A percentile compares a stretch with the other conserved stretches of the same genome.
Conservation (phyloP, 2,113 vertebrate species). For the Hippocampus zosterae region DNA sequence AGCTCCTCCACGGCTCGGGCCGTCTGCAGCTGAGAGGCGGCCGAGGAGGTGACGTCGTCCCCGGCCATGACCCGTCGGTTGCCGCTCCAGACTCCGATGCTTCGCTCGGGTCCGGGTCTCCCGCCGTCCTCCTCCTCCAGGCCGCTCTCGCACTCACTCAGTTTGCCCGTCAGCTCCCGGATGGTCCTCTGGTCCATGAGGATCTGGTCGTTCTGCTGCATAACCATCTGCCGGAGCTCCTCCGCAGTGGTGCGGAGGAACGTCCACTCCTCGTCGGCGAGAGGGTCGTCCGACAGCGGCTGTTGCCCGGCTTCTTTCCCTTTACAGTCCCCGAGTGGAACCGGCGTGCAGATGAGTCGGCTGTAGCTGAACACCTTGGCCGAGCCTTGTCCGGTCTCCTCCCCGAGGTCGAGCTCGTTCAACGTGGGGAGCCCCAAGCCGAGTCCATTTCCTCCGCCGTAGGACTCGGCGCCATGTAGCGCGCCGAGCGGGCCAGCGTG, state of each 20-base stretch:
- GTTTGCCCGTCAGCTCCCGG: constrained; percentile 88
- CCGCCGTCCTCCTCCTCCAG: constrained; percentile 70
- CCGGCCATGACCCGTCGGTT: constrained; percentile 82
- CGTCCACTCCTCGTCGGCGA: constrained; percentile 76
- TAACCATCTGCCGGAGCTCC: constrained; percentile 85
- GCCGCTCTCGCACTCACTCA: constrained; percentile 86
- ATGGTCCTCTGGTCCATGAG: constrained; percentile 87
- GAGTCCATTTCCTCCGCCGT: constrained; percentile 54
- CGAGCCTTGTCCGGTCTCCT: constrained; percentile 44
- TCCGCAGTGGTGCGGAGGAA: constrained; percentile 83
- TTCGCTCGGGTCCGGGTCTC: constrained; percentile 61
- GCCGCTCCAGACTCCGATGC: constrained; percentile 70
- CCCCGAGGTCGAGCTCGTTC: constrained; percentile 66
- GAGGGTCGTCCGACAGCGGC: constrained; percentile 61
- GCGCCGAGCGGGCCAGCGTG: constrained; percentile 77
- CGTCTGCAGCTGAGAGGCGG: constrained; percentile 67
- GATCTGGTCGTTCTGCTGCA: constrained; percentile 91
- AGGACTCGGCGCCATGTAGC: constrained; percentile 77
- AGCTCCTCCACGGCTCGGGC: constrained; percentile 82
- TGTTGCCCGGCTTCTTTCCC: constrained; percentile 48
- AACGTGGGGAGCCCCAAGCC: constrained; percentile 66
- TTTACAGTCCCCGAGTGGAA: constrained; percentile 78
- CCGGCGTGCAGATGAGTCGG: constrained; percentile 86
- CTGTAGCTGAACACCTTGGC: constrained; percentile 77
- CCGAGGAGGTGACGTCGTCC: constrained; percentile 77